phyloP scores from a whole-genome alignment of 2,113 vertebrate species.

The Gasterosteus aculeatus region DNA sequence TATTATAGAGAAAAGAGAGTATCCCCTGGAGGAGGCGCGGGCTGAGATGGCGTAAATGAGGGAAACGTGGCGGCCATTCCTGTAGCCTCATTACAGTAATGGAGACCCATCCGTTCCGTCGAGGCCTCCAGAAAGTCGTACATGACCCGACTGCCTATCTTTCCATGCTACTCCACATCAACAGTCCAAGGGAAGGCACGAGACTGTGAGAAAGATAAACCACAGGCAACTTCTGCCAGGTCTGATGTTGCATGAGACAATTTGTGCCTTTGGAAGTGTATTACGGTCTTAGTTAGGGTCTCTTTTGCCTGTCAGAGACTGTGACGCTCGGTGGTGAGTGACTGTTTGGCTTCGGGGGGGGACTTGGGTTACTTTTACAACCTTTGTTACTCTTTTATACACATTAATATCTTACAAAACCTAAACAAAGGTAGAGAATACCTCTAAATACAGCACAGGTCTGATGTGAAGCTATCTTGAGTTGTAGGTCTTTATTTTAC shows the following conservation, averaged over 20 bases:
- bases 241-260: constrained; percentile 65
- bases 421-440: not conserved
- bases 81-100: constrained; percentile 85
- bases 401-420: not conserved
- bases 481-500: not conserved
- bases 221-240: constrained; percentile 37
- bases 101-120: constrained; percentile 82
- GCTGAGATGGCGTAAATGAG: constrained; percentile 83
- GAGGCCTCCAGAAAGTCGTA: constrained; percentile 80
- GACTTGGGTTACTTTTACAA: not conserved
- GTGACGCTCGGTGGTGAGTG: constrained; percentile 64
- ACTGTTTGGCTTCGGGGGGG: constrained; percentile 44
- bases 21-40: constrained; percentile 76
- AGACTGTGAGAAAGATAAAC: constrained; percentile 42
- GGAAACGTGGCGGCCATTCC: constrained; percentile 78
- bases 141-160: constrained; percentile 72
- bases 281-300: constrained; percentile 74
- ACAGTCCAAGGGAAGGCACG: constrained; percentile 39
- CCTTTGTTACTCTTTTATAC: constrained; percentile 1
- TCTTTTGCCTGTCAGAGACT: constrained; percentile 67
- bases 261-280: constrained; percentile 71
- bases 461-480: not conserved
- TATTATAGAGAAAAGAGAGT: constrained; percentile 78
- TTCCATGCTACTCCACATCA: constrained; percentile 58
- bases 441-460: not conserved